Conservation (phyloP, 2,797 vertebrate species). For the Toxotes lorentzi region DNA sequence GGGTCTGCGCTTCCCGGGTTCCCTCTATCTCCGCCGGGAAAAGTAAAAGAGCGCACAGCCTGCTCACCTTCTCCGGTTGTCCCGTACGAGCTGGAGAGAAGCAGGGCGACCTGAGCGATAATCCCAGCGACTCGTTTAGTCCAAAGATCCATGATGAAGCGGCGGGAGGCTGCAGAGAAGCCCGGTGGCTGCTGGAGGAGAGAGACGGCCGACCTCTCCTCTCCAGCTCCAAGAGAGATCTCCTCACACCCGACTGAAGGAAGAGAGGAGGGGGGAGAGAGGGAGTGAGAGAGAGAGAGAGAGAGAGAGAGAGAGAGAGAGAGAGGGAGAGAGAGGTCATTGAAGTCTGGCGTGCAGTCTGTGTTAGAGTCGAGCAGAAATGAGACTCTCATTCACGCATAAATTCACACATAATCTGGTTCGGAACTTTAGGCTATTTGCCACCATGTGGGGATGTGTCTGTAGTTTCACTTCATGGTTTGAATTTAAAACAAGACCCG, state of each 20-base stretch:
- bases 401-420: too few relatives aligned
- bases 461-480: too few relatives aligned
- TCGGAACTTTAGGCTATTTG: too few relatives aligned
- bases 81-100: constrained; percentile 55
- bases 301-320: not conserved
- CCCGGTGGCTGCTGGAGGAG: constrained; percentile 54
- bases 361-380: too few relatives aligned
- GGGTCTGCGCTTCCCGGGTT: constrained; percentile 7
- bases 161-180: constrained; percentile 30
- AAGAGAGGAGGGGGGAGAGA: not conserved
- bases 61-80: constrained; percentile 71
- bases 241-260: constrained; percentile 31
- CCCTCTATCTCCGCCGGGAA: constrained; percentile 5
- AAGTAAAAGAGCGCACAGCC: constrained; percentile 17
- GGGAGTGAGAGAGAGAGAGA: not conserved
- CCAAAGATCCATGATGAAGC: constrained; percentile 58
- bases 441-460: too few relatives aligned
- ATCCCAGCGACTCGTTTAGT: constrained; percentile 60
- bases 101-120: constrained; percentile 52
- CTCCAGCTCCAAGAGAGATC: constrained; percentile 65
- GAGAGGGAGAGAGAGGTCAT: not conserved
- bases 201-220: constrained; percentile 60
- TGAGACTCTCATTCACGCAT: too few relatives aligned
- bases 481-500: too few relatives aligned
- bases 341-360: too few relatives aligned